These are phyloP conservation scores for Drosophila nikananu DNA, from an alignment of 1,140 invertebrate genomes.

Conservation along the genomic window DNA sequence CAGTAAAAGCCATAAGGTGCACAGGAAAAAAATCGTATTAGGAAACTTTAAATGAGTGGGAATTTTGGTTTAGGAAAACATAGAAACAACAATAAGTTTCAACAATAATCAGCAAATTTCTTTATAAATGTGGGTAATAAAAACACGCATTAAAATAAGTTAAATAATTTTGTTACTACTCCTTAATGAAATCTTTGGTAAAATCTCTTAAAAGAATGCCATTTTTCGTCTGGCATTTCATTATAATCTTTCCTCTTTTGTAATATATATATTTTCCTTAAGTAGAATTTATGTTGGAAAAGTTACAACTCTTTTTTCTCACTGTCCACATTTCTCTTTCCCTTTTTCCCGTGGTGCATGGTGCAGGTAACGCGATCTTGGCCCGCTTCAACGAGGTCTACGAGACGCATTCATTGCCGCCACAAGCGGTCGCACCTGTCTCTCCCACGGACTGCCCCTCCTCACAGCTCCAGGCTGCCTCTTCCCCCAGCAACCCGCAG, in stretches of 20 bases:
- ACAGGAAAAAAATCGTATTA: slow-evolving; percentile 4
- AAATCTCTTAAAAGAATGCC: no score
- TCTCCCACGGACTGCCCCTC: slow-evolving; percentile 15
- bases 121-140: no score
- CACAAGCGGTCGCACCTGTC: slow-evolving; percentile 60
- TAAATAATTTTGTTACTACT: no score
- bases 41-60: slow-evolving; percentile 5
- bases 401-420: slow-evolving; percentile 58
- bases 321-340: slow-evolving; percentile 19
- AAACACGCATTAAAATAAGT: no score
- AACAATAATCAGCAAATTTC: no score
- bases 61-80: neutral
- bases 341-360: slow-evolving; percentile 18
- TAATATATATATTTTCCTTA: neutral
- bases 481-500: slow-evolving; percentile 3
- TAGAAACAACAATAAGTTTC: neutral
- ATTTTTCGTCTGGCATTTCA: no score
- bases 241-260: no score
- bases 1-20: slow-evolving; percentile 13
- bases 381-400: slow-evolving; percentile 81
- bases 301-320: neutral
- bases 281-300: no score
- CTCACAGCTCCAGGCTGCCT: slow-evolving; percentile 2
- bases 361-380: slow-evolving; percentile 80
- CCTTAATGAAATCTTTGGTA: no score